phyloP scores from a whole-genome alignment of 2,888 invertebrate species.

The Sinelater perroti region DNA sequence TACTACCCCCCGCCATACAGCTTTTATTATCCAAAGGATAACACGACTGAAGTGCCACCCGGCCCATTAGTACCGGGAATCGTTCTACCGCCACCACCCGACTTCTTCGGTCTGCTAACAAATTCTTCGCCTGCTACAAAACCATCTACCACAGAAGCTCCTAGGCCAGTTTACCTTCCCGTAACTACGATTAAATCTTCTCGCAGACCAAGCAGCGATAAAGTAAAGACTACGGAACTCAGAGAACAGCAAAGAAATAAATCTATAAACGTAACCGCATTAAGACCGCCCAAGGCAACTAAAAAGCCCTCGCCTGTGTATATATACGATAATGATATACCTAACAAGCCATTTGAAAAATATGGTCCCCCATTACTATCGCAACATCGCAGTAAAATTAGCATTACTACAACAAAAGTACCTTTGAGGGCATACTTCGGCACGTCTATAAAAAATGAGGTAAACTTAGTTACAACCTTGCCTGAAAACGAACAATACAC shows the following conservation, averaged over 20 bases:
- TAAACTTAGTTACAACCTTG: constrained; percentile 62
- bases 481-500: constrained; percentile 38
- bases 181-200: constrained; percentile 13
- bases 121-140: constrained; percentile 54
- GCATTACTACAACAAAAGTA: constrained; percentile 65
- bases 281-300: constrained; percentile 59
- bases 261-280: constrained; percentile 53
- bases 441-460: constrained; percentile 64
- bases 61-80: constrained; percentile 90
- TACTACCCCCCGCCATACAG: constrained; percentile 93
- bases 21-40: constrained; percentile 81
- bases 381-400: constrained; percentile 59
- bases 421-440: constrained; percentile 71
- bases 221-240: not conserved
- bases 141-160: constrained; percentile 53
- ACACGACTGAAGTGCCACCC: constrained; percentile 76
- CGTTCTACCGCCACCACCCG: constrained; percentile 86
- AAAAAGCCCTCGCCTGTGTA: constrained; percentile 53
- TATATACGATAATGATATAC: constrained; percentile 60
- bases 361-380: constrained; percentile 61
- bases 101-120: constrained; percentile 82
- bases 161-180: constrained; percentile 34
- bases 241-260: constrained; percentile 36
- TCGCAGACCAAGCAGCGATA: not conserved
- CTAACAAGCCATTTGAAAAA: constrained; percentile 64